Conservation (phyloP, 2,888 invertebrate species). For the Matsumyia berberina region DNA sequence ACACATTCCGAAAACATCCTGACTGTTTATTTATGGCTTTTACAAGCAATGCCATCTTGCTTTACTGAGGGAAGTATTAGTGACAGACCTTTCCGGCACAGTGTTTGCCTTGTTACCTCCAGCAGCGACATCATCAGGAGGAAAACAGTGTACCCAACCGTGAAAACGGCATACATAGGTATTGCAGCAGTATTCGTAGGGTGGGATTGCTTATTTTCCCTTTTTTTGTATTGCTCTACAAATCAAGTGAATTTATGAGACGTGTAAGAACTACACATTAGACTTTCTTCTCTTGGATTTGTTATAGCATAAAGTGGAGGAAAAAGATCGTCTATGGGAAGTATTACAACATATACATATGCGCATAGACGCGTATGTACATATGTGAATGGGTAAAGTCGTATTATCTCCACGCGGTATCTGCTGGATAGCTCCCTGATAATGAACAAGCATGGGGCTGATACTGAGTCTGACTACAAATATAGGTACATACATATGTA, state of each 20-base stretch:
- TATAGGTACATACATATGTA: no score
- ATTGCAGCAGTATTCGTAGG: not conserved
- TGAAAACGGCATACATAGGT: slow-evolving; percentile 28
- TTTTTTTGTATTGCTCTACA: slow-evolving; percentile 16
- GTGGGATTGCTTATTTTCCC: not conserved
- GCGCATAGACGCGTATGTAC: no score
- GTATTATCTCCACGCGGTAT: no score
- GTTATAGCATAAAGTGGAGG: slow-evolving; percentile 10
- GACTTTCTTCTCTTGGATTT: slow-evolving; percentile 13
- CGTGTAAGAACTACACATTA: slow-evolving; percentile 9
- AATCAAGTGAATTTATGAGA: slow-evolving; percentile 41
- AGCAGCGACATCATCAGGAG: slow-evolving; percentile 14
- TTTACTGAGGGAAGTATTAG: slow-evolving; percentile 24
- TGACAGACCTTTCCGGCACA: slow-evolving; percentile 33
- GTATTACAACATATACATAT: not conserved
- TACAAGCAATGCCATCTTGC: slow-evolving; percentile 26
- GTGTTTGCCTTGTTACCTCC: not conserved
- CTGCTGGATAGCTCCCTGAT: no score
- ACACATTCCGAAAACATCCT: slow-evolving; percentile 12
- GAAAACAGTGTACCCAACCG: slow-evolving; percentile 33
- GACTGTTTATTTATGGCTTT: slow-evolving; percentile 54
- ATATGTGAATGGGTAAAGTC: no score
- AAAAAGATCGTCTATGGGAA: not conserved
- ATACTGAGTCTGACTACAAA: no score
- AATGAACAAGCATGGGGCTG: no score